A percentile compares a stretch with the other conserved stretches of the same genome.
Conservation (phyloP, 2,888 invertebrate genomes). For the Ophion costatus region DNA sequence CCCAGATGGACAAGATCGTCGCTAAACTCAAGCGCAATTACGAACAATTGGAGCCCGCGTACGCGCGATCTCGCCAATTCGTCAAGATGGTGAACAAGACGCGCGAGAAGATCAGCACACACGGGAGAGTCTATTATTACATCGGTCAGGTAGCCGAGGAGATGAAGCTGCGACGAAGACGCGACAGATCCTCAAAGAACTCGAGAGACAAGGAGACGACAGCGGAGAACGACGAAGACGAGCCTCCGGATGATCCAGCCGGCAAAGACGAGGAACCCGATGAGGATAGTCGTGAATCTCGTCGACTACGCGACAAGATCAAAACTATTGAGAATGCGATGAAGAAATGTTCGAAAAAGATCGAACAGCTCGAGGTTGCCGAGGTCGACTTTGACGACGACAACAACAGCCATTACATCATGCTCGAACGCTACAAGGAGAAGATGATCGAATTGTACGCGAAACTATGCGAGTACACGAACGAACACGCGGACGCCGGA, state of each 20-base stretch:
- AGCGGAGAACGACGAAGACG: neutral
- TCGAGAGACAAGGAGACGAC: neutral
- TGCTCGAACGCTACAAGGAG: constrained; percentile 86
- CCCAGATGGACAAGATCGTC: constrained; percentile 74
- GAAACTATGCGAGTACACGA: constrained; percentile 73
- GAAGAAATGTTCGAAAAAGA: constrained; percentile 87
- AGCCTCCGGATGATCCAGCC: neutral
- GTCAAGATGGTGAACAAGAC: constrained; percentile 71
- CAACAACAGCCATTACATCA: constrained; percentile 89
- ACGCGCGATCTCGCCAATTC: constrained; percentile 71
- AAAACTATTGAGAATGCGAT: constrained; percentile 85
- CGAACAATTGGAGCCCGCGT: constrained; percentile 70
- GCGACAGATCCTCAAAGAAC: neutral
- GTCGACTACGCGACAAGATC: constrained; percentile 50
- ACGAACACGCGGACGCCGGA: constrained; percentile 73
- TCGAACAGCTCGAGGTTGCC: constrained; percentile 87
- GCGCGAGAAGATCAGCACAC: constrained; percentile 65
- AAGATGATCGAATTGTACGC: constrained; percentile 75
- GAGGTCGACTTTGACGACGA: constrained; percentile 91
- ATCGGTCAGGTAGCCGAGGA: constrained; percentile 70
- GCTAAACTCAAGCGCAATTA: constrained; percentile 75
- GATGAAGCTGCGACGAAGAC: constrained; percentile 70
- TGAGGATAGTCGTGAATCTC: neutral
- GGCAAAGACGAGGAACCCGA: constrained; percentile 33
- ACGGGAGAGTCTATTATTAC: constrained; percentile 48